Conservation (phyloP, 2,113 vertebrate genomes). For the Halcyon malimbica region DNA sequence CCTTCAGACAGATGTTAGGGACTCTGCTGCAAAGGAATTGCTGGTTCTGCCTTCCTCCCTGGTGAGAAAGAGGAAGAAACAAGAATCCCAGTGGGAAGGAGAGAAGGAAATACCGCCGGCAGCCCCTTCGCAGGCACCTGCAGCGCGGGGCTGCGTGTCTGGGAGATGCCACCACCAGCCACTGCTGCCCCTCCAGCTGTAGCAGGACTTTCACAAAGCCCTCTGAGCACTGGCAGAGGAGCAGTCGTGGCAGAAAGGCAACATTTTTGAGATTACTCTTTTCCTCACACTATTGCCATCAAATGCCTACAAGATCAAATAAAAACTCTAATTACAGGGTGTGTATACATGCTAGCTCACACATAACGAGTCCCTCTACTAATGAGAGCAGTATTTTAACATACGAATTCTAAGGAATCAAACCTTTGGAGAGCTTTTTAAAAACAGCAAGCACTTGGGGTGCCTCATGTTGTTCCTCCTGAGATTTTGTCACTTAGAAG, state of each 20-base stretch:
- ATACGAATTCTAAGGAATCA: background rate
- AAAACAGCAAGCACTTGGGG: slow-evolving; percentile 18
- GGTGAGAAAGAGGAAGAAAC: background rate
- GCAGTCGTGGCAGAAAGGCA: background rate
- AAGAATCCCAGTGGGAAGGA: background rate
- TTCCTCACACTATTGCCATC: background rate
- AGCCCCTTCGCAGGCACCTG: background rate
- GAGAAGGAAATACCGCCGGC: background rate
- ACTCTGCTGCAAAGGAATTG: background rate
- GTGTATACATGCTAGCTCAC: background rate
- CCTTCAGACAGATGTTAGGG: background rate
- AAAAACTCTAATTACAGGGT: background rate
- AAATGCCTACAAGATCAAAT: slow-evolving; percentile 21
- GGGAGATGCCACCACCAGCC: background rate
- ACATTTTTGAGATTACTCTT: background rate
- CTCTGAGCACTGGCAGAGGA: background rate
- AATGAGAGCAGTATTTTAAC: background rate
- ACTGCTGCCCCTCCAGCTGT: rapidly evolving
- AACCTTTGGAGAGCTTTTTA: slow-evolving; percentile 37
- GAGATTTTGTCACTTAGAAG: slow-evolving; percentile 10
- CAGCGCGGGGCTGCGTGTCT: background rate
- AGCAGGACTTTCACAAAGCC: background rate
- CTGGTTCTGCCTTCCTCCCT: background rate
- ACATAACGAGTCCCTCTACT: background rate
- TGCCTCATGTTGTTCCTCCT: slow-evolving; percentile 18